Percentiles rank a stretch among this genome's conserved stretches.
These are phyloP conservation scores for Crypturellus undulatus DNA, from an alignment of 2,113 vertebrate species.

Conservation along the genomic window DNA sequence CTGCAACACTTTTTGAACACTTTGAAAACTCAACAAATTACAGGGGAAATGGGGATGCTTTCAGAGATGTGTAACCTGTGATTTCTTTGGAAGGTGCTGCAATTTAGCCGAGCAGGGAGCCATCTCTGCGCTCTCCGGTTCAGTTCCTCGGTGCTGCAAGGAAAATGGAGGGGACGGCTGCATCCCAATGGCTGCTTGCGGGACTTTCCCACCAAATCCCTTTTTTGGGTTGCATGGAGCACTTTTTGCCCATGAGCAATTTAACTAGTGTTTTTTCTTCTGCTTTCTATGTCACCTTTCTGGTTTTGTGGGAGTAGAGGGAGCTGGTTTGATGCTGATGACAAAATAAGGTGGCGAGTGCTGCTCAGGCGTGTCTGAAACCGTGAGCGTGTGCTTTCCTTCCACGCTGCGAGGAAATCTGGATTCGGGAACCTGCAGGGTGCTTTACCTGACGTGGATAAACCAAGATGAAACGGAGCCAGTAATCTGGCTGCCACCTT, in stretches of 20 bases:
- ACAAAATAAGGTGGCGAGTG: neutral
- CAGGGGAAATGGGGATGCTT: neutral
- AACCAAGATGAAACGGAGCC: neutral
- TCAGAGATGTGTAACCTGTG: fast-evolving
- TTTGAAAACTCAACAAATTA: neutral
- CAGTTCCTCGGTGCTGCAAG: fast-evolving
- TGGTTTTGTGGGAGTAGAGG: neutral
- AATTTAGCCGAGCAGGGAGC: neutral
- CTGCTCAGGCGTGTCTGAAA: neutral
- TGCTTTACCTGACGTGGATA: neutral
- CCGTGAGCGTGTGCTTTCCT: neutral
- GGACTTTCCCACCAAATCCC: fast-evolving
- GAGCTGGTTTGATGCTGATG: neutral
- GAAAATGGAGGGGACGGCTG: neutral
- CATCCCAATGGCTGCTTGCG: fast-evolving
- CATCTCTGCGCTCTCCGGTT: neutral
- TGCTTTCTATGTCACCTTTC: neutral
- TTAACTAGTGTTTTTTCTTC: neutral
- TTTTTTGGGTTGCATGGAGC: neutral
- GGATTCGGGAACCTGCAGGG: neutral
- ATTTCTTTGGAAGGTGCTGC: neutral
- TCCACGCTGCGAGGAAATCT: neutral
- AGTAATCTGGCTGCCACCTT: conserved; percentile 6
- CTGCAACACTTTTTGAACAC: no score
- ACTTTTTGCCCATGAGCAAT: neutral